Evolutionary conservation across 2,113 vertebrate species (phyloP).

Genomic region (Nasalis larvatus): DNA sequence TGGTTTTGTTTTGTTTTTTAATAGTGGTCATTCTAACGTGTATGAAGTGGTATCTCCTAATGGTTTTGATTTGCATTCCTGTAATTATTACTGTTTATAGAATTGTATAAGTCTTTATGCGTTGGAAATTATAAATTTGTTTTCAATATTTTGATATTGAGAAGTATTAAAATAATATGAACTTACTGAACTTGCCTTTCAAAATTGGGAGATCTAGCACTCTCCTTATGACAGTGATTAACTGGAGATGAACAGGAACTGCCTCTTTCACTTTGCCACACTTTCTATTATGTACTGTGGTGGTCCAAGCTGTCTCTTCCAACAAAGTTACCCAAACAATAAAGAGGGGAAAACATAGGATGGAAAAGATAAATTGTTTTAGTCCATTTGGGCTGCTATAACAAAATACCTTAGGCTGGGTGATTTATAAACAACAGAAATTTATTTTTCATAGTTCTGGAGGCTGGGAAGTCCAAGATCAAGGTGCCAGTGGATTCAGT

Average conservation of each 20-base stretch:
- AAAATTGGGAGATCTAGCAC: not conserved
- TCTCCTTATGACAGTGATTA: not conserved
- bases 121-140: not conserved
- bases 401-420: not conserved
- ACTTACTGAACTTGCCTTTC: not conserved
- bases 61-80: not conserved
- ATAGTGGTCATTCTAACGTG: not conserved
- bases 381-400: not conserved
- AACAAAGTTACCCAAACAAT: not conserved
- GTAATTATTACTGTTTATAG: not conserved
- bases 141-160: not conserved
- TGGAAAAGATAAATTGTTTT: not conserved
- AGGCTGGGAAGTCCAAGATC: not conserved
- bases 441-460: not conserved
- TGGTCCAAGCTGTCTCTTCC: not conserved
- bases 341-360: not conserved
- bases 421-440: not conserved
- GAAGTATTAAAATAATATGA: not conserved
- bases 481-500: not conserved
- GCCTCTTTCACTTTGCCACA: not conserved
- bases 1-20: not conserved
- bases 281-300: not conserved
- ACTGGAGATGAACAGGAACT: not conserved
- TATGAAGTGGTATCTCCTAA: not conserved
- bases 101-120: not conserved